A percentile compares a stretch with the other conserved stretches of the same genome.
phyloP scores from a whole-genome alignment of 1,140 invertebrate genomes.

The Tetraneura akinire region DNA sequence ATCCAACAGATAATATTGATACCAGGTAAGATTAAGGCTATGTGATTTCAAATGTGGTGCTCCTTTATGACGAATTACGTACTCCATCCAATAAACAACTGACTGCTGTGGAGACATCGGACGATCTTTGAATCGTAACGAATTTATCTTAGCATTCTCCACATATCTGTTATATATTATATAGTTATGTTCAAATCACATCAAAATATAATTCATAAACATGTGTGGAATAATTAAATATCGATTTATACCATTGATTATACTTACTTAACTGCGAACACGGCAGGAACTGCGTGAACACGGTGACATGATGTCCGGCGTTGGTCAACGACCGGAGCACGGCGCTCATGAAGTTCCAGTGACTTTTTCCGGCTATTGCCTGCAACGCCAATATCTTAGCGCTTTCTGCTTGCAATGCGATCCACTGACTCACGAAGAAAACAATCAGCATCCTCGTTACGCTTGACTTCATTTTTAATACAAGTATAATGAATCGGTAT shows the following conservation, averaged over 20 bases:
- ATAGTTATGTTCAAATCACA: too few relatives aligned
- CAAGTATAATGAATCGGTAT: too few relatives aligned
- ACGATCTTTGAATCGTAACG: too few relatives aligned
- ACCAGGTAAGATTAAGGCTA: too few relatives aligned
- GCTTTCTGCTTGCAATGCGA: not conserved
- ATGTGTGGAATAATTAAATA: too few relatives aligned
- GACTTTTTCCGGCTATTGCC: constrained; percentile 56
- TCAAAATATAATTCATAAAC: too few relatives aligned
- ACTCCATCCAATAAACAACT: not conserved
- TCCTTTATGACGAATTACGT: not conserved
- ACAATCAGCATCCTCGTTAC: not conserved
- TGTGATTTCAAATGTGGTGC: too few relatives aligned
- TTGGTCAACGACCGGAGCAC: constrained; percentile 54
- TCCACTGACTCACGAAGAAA: too few relatives aligned
- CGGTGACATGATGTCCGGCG: constrained; percentile 18
- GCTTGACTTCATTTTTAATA: too few relatives aligned
- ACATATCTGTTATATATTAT: too few relatives aligned
- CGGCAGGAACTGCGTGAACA: constrained; percentile 33
- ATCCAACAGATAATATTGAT: not conserved
- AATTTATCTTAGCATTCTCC: too few relatives aligned
- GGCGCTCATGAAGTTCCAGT: constrained; percentile 58
- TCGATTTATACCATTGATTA: too few relatives aligned
- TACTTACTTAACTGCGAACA: constrained; percentile 56
- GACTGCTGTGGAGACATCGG: not conserved
- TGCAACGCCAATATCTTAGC: constrained; percentile 54